phyloP scores from a whole-genome alignment of 2,888 invertebrate species.

The Eledone cirrhosa region DNA sequence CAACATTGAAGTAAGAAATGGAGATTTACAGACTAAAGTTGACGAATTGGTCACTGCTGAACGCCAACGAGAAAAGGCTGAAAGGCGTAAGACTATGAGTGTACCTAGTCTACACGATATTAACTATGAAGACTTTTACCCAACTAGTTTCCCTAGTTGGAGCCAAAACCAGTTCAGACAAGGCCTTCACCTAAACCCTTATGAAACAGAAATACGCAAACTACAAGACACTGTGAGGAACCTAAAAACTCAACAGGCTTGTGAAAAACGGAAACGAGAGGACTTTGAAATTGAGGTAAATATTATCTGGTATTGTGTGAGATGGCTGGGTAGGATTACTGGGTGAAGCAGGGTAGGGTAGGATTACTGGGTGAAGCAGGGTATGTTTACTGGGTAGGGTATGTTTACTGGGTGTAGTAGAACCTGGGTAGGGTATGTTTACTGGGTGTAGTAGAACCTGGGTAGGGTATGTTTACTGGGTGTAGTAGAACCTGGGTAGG shows the following conservation, averaged over 20 bases:
- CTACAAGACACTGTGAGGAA: conserved; percentile 58
- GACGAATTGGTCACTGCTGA: conserved; percentile 73
- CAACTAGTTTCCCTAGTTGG: conserved; percentile 45
- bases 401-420: no score
- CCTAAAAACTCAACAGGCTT: conserved; percentile 52
- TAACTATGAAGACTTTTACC: conserved; percentile 46
- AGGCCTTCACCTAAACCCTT: conserved; percentile 53
- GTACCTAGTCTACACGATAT: conserved; percentile 48
- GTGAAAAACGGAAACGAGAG: conserved; percentile 55
- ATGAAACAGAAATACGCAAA: conserved; percentile 56
- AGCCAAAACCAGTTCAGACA: conserved; percentile 52
- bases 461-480: no score
- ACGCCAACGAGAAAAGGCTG: conserved; percentile 44
- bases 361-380: no score
- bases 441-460: no score
- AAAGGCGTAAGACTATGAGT: conserved; percentile 45
- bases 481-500: no score
- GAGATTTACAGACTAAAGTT: conserved; percentile 82
- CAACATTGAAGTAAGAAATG: conserved; percentile 81
- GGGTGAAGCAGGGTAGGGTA: no score
- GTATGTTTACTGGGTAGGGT: no score
- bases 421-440: no score
- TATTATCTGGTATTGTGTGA: no score
- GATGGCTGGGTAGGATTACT: no score
- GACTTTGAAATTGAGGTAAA: conserved; percentile 53